Conservation (phyloP, 2,888 invertebrate species). For the Amorpha juglandis region DNA sequence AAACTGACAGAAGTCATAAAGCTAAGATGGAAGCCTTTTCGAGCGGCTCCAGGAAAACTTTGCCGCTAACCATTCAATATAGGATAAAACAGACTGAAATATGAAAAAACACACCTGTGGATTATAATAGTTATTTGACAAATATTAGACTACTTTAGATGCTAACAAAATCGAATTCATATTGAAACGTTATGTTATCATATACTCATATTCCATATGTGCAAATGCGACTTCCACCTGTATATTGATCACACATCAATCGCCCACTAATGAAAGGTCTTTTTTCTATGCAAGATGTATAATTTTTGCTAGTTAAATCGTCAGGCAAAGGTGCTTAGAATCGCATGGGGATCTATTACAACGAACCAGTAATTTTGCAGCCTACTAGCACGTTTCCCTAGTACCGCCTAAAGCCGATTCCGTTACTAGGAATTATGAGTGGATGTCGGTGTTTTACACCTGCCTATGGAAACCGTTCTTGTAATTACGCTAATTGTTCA, state of each 20-base stretch:
- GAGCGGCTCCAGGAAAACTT: too few species aligned
- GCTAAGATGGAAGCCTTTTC: too few species aligned
- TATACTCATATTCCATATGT: too few species aligned
- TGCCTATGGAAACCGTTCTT: conserved; percentile 75
- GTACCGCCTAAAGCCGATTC: conserved; percentile 75
- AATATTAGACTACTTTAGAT: too few species aligned
- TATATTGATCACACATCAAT: conserved; percentile 5
- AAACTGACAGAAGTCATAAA: too few species aligned
- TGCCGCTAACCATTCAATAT: too few species aligned
- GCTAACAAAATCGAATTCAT: too few species aligned
- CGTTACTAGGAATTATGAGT: conserved; percentile 79
- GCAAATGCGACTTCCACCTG: conserved; percentile 9
- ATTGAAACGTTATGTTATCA: too few species aligned
- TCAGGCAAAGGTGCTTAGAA: conserved; percentile 71
- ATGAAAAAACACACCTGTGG: too few species aligned
- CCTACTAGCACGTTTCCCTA: conserved; percentile 75
- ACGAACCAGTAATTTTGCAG: conserved; percentile 73
- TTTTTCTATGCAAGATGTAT: conserved; percentile 40
- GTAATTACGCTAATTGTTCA: conserved; percentile 78
- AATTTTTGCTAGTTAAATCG: conserved; percentile 59
- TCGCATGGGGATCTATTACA: conserved; percentile 71
- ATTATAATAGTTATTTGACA: too few species aligned
- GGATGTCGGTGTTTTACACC: conserved; percentile 70
- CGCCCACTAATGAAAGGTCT: conserved; percentile 5
- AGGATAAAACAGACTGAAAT: too few species aligned